These are phyloP conservation scores for Antechinus stuartii DNA, from an alignment of 2,113 vertebrate genomes.

Conservation along the genomic window DNA sequence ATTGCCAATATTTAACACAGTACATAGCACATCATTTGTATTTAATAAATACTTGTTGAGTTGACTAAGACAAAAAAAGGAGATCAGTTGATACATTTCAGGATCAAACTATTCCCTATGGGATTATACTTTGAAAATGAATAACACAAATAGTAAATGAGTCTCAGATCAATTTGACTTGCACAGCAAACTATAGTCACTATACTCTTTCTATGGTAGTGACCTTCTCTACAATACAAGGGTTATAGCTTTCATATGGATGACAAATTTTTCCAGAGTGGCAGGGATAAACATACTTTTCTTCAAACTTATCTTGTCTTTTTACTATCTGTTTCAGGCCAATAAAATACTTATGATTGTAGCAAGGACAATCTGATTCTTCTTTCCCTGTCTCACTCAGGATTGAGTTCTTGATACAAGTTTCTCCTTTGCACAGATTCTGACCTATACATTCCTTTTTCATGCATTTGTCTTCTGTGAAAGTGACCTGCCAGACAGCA, in stretches of 20 bases:
- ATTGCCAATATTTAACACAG: not conserved
- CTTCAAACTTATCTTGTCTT: constrained; percentile 21
- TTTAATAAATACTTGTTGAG: not conserved
- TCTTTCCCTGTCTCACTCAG: constrained; percentile 33
- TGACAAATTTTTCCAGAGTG: not conserved
- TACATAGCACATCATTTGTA: not conserved
- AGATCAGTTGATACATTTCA: not conserved
- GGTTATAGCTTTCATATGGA: not conserved
- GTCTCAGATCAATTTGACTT: constrained; percentile 23
- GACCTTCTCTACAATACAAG: constrained; percentile 20
- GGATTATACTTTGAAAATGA: not conserved
- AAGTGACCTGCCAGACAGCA: constrained; percentile 14
- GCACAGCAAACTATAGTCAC: not conserved
- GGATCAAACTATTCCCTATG: not conserved
- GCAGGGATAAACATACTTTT: constrained; percentile 36
- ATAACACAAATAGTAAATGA: not conserved
- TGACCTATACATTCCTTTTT: constrained; percentile 30
- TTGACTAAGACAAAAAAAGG: constrained; percentile 1
- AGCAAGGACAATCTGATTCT: constrained; percentile 9
- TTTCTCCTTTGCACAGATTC: not conserved
- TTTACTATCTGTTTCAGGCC: constrained; percentile 9
- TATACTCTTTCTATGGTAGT: not conserved
- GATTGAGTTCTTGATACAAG: not conserved
- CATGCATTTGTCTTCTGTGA: constrained; percentile 2
- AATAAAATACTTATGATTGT: not conserved